Evolutionary conservation across 35 echinoderm and acorn worm species (phyloP), one percentile per base, ranked within the genome.

Genomic region (Apostichopus japonicus): DNA sequence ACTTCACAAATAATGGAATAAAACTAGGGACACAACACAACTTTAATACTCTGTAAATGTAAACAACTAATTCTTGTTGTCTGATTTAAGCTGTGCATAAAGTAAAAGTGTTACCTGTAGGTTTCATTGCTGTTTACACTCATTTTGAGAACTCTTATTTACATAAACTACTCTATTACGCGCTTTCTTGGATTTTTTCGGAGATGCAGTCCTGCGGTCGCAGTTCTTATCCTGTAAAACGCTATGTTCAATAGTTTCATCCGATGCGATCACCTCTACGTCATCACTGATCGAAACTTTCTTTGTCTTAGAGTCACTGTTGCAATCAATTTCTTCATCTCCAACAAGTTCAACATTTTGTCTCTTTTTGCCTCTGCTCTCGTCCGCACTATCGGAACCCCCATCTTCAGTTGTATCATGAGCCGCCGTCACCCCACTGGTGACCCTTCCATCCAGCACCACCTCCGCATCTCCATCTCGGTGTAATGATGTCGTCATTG

Each of bases 51-150:
- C 33, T 44, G 33, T 3, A 44, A 44, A 44, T 44, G 33, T 44
- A 0, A 44, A 44, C 33, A 44, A 44, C 33, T 44, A 44, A 44
- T 44, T 44, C 33, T 44, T 44, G 33, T 44, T 44, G 33, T 44
- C 33, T 44, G 33, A 44, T 44, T 44, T 4, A 44, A 3, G 33
- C 33, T 44, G 33, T 44, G 33, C 33, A 44, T 44, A 44, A 44
- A 44, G 33, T 44, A 44, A 0, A 44, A 44, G 33, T 44, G 33
- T 44, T 44, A 44, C 2, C 2, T 44, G 4, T 4, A 44, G 33
- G 33, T 44, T 44, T 67, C 25, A 91, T 10, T 91, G 90, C 79
- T 91, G 90, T 24, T 91, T 91, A 78, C 90, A 91, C 22, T 91
- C 90, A 27, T 80, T 80, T 71, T 91, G 76, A 56, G 76, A 19